Evolutionary conservation across 2,113 vertebrate species (phyloP).

Genomic region (Oxyura jamaicensis): DNA sequence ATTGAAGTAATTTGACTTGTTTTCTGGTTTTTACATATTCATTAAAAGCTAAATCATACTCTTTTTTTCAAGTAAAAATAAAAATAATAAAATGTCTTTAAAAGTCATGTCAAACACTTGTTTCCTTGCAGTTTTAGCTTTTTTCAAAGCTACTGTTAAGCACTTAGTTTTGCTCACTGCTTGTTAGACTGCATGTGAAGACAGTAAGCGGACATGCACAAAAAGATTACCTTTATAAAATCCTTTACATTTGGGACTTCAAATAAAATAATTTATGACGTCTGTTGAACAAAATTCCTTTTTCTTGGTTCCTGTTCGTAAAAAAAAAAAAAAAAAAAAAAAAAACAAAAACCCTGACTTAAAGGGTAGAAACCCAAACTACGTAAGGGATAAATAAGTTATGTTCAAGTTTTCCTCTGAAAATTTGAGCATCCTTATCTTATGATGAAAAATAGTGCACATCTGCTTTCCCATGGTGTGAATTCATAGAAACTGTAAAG

Average conservation of each 20-base stretch:
- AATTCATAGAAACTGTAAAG: not conserved
- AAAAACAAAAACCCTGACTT: not conserved
- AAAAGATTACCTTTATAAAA: not conserved
- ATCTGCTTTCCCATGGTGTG: not conserved
- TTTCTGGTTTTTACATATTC: not conserved
- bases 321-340: not conserved
- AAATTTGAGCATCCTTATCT: not conserved
- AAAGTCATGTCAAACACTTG: not conserved
- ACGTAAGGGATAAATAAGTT: not conserved
- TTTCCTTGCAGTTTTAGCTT: conserved; percentile 16
- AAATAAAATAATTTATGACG: conserved; percentile 41
- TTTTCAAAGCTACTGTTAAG: not conserved
- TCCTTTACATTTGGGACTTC: not conserved
- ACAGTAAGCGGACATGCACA: not conserved
- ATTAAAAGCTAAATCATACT: not conserved
- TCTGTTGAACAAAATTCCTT: conserved; percentile 32
- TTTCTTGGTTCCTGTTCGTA: not conserved
- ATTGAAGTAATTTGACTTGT: not conserved
- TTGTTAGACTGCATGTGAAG: not conserved
- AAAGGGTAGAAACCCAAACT: not conserved
- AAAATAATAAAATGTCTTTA: conserved; percentile 4
- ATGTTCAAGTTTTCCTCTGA: not conserved
- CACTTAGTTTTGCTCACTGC: not conserved
- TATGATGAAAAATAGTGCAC: not conserved
- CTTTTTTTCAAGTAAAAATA: not conserved